A percentile compares a stretch with the other conserved stretches of the same genome.
phyloP scores from a whole-genome alignment of 2,113 vertebrate species.

The Glaucidium brasilianum region DNA sequence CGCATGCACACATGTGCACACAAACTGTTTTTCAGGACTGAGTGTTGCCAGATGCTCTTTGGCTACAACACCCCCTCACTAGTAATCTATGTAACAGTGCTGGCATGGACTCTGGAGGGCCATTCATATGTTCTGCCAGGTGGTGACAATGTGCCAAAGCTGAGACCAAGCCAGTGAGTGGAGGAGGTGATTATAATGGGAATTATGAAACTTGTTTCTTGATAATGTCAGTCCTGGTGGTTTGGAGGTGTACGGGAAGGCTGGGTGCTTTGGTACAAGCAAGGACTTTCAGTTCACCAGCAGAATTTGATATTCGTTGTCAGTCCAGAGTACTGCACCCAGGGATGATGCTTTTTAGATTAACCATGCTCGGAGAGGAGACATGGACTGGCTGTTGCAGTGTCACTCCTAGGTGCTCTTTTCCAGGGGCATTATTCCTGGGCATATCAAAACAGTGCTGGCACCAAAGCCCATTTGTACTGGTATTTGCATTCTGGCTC shows the following conservation, averaged over 20 bases:
- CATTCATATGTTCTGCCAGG: background rate
- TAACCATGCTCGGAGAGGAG: background rate
- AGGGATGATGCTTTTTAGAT: background rate
- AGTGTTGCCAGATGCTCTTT: constrained; percentile 21
- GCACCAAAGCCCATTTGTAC: background rate
- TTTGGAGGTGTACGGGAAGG: background rate
- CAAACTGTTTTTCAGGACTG: background rate
- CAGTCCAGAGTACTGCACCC: background rate
- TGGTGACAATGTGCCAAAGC: constrained; percentile 22
- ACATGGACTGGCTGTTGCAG: background rate
- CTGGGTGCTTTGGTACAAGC: background rate
- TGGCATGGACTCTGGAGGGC: background rate
- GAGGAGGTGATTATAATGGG: constrained; percentile 5
- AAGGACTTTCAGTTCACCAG: background rate
- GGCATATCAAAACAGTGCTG: background rate
- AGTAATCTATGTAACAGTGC: background rate
- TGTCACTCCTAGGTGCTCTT: background rate
- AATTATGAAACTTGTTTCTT: background rate
- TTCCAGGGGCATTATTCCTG: background rate
- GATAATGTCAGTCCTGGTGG: background rate
- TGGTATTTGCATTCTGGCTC: constrained; percentile 24
- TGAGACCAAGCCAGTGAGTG: background rate
- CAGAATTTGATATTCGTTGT: background rate
- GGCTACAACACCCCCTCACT: background rate
- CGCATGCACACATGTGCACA: background rate